Percentiles rank a stretch among this genome's conserved stretches.
phyloP scores from a whole-genome alignment of 2,797 vertebrate genomes.

The Falco naumanni region DNA sequence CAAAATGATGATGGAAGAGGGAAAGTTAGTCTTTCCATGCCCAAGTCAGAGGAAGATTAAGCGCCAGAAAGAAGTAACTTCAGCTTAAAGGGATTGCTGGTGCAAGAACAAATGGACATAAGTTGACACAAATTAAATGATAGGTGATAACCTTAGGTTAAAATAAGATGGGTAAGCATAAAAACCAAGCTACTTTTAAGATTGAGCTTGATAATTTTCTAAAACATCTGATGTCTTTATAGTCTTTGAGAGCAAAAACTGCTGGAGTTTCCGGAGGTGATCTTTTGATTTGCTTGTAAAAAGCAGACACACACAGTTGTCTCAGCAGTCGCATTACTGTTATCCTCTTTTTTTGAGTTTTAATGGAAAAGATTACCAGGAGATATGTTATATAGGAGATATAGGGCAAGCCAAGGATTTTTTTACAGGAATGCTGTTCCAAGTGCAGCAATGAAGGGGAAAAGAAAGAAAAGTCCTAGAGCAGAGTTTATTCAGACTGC shows the following conservation, averaged over 20 bases:
- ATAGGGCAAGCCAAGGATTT: not conserved
- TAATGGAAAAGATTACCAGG: not conserved
- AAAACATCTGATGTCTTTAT: not conserved
- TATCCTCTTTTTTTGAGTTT: not conserved
- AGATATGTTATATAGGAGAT: not conserved
- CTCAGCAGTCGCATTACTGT: not conserved
- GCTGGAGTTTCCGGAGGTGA: not conserved
- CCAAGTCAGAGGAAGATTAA: not conserved
- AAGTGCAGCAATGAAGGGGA: not conserved
- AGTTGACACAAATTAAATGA: not conserved
- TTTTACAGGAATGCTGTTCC: not conserved
- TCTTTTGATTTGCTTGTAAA: not conserved
- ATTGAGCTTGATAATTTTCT: not conserved
- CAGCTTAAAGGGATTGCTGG: not conserved
- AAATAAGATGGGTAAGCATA: not conserved
- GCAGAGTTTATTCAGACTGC: not conserved
- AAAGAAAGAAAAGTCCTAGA: not conserved
- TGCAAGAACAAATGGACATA: not conserved
- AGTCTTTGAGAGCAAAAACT: not conserved
- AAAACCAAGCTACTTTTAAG: not conserved
- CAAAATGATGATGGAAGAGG: not conserved
- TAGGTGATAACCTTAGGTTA: not conserved
- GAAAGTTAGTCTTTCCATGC: not conserved
- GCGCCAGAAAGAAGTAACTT: not conserved
- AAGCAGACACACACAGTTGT: not conserved